Conservation (phyloP, 2,113 vertebrate genomes). For the Siniperca chuatsi region DNA sequence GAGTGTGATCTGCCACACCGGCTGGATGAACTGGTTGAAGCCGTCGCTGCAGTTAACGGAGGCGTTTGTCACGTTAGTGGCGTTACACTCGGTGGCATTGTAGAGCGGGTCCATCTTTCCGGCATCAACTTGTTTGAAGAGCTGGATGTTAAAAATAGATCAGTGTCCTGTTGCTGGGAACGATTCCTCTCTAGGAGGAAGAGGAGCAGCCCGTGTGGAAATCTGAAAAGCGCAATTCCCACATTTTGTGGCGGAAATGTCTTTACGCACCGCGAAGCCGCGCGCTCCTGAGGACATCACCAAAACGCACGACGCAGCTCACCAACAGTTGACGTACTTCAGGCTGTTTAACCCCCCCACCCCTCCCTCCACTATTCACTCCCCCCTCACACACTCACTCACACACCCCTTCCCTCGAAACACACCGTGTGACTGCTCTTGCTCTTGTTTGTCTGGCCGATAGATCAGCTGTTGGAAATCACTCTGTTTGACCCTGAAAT, state of each 20-base stretch:
- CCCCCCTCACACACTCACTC: not conserved
- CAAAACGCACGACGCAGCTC: conserved; percentile 32
- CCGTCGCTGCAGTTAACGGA: conserved; percentile 66
- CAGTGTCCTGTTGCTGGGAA: not conserved
- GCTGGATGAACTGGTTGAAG: conserved; percentile 73
- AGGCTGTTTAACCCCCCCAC: not conserved
- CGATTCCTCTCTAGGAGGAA: not conserved
- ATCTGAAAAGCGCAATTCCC: not conserved
- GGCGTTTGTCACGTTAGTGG: conserved; percentile 41
- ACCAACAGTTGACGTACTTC: not conserved
- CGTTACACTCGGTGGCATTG: conserved; percentile 65
- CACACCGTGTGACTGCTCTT: conserved; percentile 4
- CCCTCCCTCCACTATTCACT: rapidly evolving
- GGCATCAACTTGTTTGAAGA: not conserved
- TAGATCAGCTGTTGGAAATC: not conserved
- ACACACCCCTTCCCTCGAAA: not conserved
- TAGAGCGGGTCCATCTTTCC: conserved; percentile 69
- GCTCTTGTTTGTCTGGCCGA: no score
- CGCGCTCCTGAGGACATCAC: conserved; percentile 14
- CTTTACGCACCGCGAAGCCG: conserved; percentile 45
- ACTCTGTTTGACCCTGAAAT: no score
- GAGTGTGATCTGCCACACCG: conserved; percentile 65
- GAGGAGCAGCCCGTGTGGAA: not conserved
- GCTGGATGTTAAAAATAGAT: conserved; percentile 39
- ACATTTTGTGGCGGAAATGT: not conserved